These are phyloP conservation scores for Pterocles burchelli DNA, from an alignment of 2,113 vertebrate genomes.

Conservation along the genomic window DNA sequence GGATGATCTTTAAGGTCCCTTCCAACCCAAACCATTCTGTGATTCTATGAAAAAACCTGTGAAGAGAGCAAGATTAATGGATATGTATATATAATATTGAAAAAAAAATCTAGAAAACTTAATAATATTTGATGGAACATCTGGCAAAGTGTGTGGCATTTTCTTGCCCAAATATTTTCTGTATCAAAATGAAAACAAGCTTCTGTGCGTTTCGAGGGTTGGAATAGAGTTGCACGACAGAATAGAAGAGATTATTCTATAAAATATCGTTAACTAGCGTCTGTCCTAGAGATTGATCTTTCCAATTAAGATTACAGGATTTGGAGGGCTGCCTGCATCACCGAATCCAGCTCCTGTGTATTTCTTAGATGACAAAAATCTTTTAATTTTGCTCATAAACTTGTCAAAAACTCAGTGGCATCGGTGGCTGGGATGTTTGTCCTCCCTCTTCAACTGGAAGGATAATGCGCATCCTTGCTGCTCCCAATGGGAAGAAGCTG, in stretches of 20 bases:
- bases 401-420: accelerated
- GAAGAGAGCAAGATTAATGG: neutral
- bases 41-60: neutral
- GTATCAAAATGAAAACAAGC: neutral
- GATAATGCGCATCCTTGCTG: neutral
- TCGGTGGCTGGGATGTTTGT: accelerated
- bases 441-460: accelerated
- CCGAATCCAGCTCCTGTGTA: accelerated
- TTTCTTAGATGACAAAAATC: neutral
- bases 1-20: too few species aligned
- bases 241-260: neutral
- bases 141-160: neutral
- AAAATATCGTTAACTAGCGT: neutral
- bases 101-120: neutral
- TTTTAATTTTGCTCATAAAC: accelerated
- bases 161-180: conserved; percentile 8
- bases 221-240: neutral
- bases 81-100: neutral
- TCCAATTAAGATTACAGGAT: neutral
- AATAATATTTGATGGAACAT: neutral
- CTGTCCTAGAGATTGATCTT: neutral
- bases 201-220: neutral
- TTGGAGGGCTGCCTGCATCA: neutral
- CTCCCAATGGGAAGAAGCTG: neutral
- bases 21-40: too few species aligned